Conservation (phyloP, 1,140 invertebrate species). For the Drosophila serrata region DNA sequence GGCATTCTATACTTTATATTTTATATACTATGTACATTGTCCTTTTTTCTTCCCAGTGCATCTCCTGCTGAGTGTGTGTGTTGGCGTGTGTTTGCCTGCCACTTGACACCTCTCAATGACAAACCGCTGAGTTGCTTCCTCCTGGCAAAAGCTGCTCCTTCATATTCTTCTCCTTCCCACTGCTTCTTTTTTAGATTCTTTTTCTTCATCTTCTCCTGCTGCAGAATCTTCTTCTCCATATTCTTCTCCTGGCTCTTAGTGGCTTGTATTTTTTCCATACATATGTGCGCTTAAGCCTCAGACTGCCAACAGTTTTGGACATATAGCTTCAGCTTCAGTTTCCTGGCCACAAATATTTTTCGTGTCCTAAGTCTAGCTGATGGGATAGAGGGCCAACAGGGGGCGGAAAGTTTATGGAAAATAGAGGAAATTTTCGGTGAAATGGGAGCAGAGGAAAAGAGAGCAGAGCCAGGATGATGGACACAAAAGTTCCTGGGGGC, state of each 20-base stretch:
- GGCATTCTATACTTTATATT: too few relatives aligned
- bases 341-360: conserved; percentile 37
- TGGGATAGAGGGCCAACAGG: not conserved
- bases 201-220: not conserved
- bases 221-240: conserved; percentile 1
- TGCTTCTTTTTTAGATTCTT: conserved; percentile 2
- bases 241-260: conserved; percentile 1
- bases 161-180: conserved; percentile 13
- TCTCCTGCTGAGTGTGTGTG: conserved; percentile 43
- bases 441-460: not conserved
- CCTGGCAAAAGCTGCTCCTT: conserved; percentile 23
- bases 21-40: too few relatives aligned
- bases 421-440: conserved; percentile 1
- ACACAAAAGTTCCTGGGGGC: conserved; percentile 28
- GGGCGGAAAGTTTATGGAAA: not conserved
- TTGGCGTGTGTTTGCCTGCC: conserved; percentile 57
- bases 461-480: conserved; percentile 11
- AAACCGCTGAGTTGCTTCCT: conserved; percentile 64
- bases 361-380: conserved; percentile 1
- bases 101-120: conserved; percentile 78
- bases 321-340: conserved; percentile 29
- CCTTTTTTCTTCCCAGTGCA: too few relatives aligned
- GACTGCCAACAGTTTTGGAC: conserved; percentile 43
- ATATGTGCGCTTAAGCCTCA: conserved; percentile 31
- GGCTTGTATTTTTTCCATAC: conserved; percentile 13